A percentile compares a stretch with the other conserved stretches of the same genome.
phyloP scores from a whole-genome alignment of 2,113 vertebrate species.

The Potamarius usumacintae region DNA sequence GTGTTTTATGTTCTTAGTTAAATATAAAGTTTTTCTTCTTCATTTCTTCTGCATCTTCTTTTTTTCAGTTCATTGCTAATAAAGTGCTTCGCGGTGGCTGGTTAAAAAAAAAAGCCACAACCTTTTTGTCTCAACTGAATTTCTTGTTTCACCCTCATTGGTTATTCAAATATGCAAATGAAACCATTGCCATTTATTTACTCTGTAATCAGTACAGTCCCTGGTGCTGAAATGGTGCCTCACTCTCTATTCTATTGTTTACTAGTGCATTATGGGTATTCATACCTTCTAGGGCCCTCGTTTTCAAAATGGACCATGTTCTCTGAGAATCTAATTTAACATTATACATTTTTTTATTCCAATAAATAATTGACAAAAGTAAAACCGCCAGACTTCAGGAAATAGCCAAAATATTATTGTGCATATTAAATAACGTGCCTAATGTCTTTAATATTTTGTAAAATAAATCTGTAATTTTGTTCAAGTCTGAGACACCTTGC shows the following conservation, averaged over 20 bases:
- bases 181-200: not conserved
- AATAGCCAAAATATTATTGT: not conserved
- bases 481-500: not conserved
- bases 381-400: not conserved
- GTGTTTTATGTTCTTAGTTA: no score
- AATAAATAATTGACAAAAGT: no score
- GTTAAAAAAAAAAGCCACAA: not conserved
- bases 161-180: not conserved
- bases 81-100: not conserved
- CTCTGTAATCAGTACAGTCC: not conserved
- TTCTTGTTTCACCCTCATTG: not conserved
- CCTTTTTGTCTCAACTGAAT: not conserved
- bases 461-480: not conserved
- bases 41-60: not conserved
- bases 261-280: not conserved
- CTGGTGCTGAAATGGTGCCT: not conserved
- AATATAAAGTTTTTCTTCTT: not conserved
- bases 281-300: not conserved
- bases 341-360: not conserved
- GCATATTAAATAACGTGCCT: not conserved
- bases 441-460: not conserved
- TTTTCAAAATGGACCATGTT: not conserved
- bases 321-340: not conserved
- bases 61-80: not conserved
- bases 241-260: not conserved